A percentile compares a stretch with the other conserved stretches of the same genome.
These are phyloP conservation scores for Canis aureus DNA, from an alignment of 2,113 vertebrate genomes.

Conservation along the genomic window DNA sequence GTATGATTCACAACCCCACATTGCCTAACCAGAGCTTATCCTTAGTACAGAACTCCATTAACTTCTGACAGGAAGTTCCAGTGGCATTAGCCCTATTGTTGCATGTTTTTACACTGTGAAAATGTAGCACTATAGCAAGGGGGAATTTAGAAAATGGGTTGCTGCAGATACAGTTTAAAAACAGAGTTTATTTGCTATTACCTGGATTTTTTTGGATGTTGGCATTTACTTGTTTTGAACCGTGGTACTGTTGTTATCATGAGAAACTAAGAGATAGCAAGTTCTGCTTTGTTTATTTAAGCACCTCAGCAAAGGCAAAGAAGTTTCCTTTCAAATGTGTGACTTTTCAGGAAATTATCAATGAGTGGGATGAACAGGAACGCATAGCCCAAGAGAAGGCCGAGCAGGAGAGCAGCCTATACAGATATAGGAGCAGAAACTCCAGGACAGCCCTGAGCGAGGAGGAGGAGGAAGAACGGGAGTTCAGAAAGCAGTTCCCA, in stretches of 20 bases:
- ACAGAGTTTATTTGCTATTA: neutral
- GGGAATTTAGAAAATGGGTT: neutral
- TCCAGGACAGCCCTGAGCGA: slow-evolving; percentile 90
- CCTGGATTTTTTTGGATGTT: neutral
- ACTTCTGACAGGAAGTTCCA: neutral
- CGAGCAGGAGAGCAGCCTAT: slow-evolving; percentile 91
- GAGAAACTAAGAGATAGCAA: neutral
- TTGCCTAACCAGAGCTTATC: neutral
- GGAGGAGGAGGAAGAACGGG: slow-evolving; percentile 94
- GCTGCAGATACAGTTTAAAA: neutral
- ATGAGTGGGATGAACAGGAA: slow-evolving; percentile 97
- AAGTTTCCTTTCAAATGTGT: slow-evolving; percentile 70
- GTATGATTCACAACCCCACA: neutral
- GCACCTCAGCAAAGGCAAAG: neutral
- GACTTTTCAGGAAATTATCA: slow-evolving; percentile 90
- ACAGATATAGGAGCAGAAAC: slow-evolving; percentile 89
- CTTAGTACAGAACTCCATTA: neutral
- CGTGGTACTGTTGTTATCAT: neutral
- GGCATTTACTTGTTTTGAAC: slow-evolving; percentile 12
- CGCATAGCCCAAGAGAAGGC: slow-evolving; percentile 88
- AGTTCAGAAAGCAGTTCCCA: slow-evolving; percentile 93
- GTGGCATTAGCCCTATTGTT: neutral
- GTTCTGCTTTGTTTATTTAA: neutral
- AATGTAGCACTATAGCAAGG: neutral
- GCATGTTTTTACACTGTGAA: neutral